A percentile compares a stretch with the other conserved stretches of the same genome.
Conservation (phyloP, 2,113 vertebrate genomes). For the Heterocephalus glaber region DNA sequence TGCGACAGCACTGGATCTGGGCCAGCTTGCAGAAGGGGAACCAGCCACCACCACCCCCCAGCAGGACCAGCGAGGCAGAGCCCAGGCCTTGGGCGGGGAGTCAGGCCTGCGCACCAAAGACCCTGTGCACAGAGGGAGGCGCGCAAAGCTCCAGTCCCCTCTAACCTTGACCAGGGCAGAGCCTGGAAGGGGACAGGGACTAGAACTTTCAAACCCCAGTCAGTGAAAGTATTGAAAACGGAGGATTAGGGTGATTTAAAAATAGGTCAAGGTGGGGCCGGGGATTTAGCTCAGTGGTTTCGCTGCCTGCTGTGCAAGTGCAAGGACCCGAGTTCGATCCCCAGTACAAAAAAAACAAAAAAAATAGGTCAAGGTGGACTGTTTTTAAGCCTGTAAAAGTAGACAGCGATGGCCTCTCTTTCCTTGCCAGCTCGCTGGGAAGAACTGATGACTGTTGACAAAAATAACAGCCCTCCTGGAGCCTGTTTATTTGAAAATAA, state of each 20-base stretch:
- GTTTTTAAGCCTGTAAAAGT: constrained; percentile 68
- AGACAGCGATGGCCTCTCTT: constrained; percentile 72
- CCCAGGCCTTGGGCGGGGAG: background rate
- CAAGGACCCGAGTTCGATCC: too few relatives aligned
- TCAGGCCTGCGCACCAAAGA: too few relatives aligned
- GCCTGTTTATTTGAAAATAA: constrained; percentile 79
- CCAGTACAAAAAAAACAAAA: too few relatives aligned
- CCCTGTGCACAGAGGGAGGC: rapidly evolving
- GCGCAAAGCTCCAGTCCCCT: background rate
- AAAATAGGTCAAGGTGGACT: constrained; percentile 44
- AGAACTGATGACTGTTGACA: constrained; percentile 75
- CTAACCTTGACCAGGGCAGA: rapidly evolving
- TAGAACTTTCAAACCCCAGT: background rate
- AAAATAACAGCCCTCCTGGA: constrained; percentile 72
- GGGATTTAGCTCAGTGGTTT: too few relatives aligned
- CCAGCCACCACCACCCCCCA: background rate
- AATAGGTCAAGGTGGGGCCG: constrained; percentile 25
- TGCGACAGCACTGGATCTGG: too few relatives aligned
- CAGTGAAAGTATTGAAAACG: background rate
- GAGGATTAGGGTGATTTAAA: constrained; percentile 54
- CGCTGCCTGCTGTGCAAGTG: too few relatives aligned
- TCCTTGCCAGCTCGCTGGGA: constrained; percentile 58
- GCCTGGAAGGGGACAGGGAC: background rate
- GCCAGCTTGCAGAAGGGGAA: background rate
- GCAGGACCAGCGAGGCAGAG: background rate